phyloP scores from a whole-genome alignment of 1,140 invertebrate species.

The Glossosoma conforme region DNA sequence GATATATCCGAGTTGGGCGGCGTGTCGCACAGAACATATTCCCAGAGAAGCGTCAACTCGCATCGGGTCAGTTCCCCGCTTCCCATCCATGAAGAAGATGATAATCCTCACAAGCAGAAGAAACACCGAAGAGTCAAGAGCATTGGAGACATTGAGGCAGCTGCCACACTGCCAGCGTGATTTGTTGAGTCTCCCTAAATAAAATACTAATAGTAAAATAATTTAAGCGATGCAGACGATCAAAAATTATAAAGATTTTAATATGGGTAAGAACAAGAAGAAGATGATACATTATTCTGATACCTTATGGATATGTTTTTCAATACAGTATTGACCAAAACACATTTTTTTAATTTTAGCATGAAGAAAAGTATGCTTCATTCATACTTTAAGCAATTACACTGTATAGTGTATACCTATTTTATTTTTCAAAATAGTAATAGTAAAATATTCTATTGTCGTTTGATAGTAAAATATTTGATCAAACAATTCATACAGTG shows the following conservation, averaged over 20 bases:
- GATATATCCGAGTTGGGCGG: conserved; percentile 25
- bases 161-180: conserved; percentile 30
- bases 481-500: too few relatives aligned
- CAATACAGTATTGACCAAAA: too few relatives aligned
- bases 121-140: conserved; percentile 65
- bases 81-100: conserved; percentile 42
- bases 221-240: not conserved
- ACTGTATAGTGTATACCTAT: too few relatives aligned
- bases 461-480: too few relatives aligned
- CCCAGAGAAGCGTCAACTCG: conserved; percentile 42
- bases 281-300: too few relatives aligned
- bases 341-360: too few relatives aligned
- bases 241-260: not conserved
- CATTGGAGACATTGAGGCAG: conserved; percentile 65
- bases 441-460: too few relatives aligned
- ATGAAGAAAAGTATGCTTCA: too few relatives aligned
- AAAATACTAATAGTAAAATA: conserved; percentile 2
- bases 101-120: conserved; percentile 43
- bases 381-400: too few relatives aligned
- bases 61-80: conserved; percentile 48
- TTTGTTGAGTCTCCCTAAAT: not conserved
- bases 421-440: too few relatives aligned
- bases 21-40: conserved; percentile 26
- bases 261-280: not conserved
- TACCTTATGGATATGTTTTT: too few relatives aligned